Base-by-base conservation (phyloP, 2,797 vertebrate genomes). In the Acrocephalus scirpaceus region DNA sequence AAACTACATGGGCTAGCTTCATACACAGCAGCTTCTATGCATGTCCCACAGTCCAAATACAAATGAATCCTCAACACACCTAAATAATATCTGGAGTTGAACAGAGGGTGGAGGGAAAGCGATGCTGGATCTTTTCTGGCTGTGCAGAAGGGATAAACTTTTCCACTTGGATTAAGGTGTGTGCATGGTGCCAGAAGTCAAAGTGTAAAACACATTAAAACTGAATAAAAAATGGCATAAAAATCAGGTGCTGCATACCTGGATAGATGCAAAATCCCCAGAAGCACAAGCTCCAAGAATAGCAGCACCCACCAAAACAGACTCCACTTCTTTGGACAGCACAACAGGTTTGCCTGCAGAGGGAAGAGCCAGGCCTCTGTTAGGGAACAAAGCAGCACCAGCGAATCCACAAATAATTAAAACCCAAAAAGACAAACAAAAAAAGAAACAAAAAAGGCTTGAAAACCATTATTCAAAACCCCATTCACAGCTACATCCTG, bases 231-330 rank as follows among this genome's bases (percentile, higher is more conserved):
- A 13, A 8, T 3, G n/a, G 34, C 51, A 60, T 11, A 36, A n/a
- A n/a, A 64, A 80, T 45, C 60, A 81, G 84, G 69, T 44, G 48
- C 60, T 95, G 97, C 97, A 42, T 98, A 99, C 99, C 99, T 99
- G 98, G 87, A 99, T 98, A 36, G 98, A 98, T 85, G 95, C 62
- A 95, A 98, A 99, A 96, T 99, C 99, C 61, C 96, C 98, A 32
- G 99, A 99, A 53, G 99, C 99, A 97, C 98, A 99, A 40, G 99
- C 99, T 92, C 99, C 99, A 83, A 99, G 98, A 93, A 99, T 95
- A 82, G 99, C 99, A 90, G 99, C 98, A 48, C 99, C 99, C 79
- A 99, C 97, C 77, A 99, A 95, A 79, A 99, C 99, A 56, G 99
- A 99, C 96, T 99, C 99, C 84, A 96, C 98, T 98, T 99, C 99